Conservation (phyloP, 1,140 invertebrate genomes). For the Macrotrachela quadricornifera region DNA sequence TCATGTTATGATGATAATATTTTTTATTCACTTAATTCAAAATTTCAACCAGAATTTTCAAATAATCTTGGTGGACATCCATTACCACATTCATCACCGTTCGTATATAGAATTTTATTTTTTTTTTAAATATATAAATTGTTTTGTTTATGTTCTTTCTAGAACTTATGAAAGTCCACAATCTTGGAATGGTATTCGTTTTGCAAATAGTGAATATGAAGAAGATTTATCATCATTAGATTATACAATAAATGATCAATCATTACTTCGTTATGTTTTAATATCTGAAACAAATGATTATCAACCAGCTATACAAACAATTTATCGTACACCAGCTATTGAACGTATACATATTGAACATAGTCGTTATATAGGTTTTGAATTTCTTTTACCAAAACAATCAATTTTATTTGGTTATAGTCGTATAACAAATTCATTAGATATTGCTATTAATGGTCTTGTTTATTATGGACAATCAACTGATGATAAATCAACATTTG, state of each 20-base stretch:
- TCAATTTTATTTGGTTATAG: neutral
- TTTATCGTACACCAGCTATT: neutral
- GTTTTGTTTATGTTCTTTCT: no score
- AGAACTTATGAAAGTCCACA: no score
- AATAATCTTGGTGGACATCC: no score
- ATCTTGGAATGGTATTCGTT: slow-evolving; percentile 5
- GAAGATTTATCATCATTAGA: neutral
- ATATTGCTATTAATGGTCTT: neutral
- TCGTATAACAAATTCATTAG: neutral
- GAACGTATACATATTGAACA: slow-evolving; percentile 1
- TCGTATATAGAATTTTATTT: no score
- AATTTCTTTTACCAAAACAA: slow-evolving; percentile 1
- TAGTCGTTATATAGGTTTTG: neutral
- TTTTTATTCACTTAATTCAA: no score
- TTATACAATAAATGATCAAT: no score
- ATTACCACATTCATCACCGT: no score
- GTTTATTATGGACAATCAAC: slow-evolving; percentile 1
- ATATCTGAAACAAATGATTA: no score
- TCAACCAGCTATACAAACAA: neutral
- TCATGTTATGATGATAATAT: no score
- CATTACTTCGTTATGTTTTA: no score
- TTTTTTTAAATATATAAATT: no score
- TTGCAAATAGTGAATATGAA: slow-evolving; percentile 3
- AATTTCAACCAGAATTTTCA: no score
- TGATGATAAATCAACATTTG: slow-evolving; percentile 8